phyloP scores from a whole-genome alignment of 2,797 vertebrate genomes.

The Macrochelys suwanniensis region DNA sequence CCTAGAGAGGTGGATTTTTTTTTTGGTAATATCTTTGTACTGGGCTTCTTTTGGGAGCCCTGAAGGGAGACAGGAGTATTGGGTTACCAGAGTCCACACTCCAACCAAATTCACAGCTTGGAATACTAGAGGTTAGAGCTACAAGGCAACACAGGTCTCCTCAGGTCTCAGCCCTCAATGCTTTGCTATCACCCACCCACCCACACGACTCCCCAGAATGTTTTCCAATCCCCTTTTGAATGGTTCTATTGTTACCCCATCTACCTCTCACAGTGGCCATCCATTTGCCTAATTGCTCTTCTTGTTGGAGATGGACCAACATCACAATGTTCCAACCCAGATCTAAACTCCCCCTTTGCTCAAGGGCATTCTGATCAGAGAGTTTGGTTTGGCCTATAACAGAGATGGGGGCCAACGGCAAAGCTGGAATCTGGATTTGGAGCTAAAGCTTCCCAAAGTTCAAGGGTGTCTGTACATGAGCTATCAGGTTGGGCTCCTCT shows the following conservation, averaged over 20 bases:
- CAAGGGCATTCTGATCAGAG: neutral
- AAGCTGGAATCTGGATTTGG: neutral
- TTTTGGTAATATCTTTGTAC: conserved; percentile 26
- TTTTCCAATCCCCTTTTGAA: conserved; percentile 2
- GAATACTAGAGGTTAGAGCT: conserved; percentile 9
- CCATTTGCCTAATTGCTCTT: neutral
- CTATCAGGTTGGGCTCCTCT: neutral
- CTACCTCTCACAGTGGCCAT: neutral
- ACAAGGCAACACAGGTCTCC: neutral
- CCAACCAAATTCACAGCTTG: neutral
- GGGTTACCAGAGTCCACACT: neutral
- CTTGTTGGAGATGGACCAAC: neutral
- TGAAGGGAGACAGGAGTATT: neutral
- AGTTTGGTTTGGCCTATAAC: neutral
- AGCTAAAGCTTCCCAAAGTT: accelerated
- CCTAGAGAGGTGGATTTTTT: neutral
- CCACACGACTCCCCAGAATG: neutral
- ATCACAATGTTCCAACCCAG: neutral
- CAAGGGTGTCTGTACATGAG: accelerated
- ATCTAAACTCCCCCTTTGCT: neutral
- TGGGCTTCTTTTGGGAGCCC: conserved; percentile 7
- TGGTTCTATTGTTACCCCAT: neutral
- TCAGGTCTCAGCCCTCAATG: neutral
- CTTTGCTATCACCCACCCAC: neutral
- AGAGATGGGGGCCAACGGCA: neutral